phyloP scores from a whole-genome alignment of 1,140 invertebrate genomes.

The Brachionus calyciflorus region DNA sequence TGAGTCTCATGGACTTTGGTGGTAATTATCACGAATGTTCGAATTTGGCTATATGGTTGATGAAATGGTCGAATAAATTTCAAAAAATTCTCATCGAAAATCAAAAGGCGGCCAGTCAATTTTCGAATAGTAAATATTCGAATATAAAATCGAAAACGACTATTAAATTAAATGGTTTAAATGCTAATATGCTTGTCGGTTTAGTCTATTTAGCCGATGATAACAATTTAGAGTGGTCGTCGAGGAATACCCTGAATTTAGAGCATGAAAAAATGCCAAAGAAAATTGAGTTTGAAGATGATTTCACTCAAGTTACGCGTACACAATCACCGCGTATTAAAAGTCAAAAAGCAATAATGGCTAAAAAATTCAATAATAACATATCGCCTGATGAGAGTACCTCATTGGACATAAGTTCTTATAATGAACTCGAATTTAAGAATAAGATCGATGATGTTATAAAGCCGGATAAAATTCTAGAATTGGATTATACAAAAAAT shows the following conservation, averaged over 20 bases:
- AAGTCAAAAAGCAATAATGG: not conserved
- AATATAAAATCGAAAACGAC: not conserved
- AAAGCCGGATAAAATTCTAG: not conserved
- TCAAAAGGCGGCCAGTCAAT: not conserved
- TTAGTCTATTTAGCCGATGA: conserved; percentile 15
- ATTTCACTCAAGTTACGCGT: conserved; percentile 12
- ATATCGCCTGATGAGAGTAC: not conserved
- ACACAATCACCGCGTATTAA: not conserved
- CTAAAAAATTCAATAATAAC: conserved; percentile 24
- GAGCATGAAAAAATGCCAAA: not conserved
- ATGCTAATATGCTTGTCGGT: conserved; percentile 32
- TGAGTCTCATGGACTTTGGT: not conserved
- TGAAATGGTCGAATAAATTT: conserved; percentile 16
- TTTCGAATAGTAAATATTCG: not conserved
- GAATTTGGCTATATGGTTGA: conserved; percentile 35
- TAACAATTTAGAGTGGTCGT: not conserved
- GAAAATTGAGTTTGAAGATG: not conserved
- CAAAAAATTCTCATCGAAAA: conserved; percentile 34
- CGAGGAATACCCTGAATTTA: not conserved
- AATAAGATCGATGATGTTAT: not conserved
- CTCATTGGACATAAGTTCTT: not conserved
- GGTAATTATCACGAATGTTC: not conserved
- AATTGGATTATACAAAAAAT: not conserved
- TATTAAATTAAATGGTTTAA: not conserved
- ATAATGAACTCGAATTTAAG: not conserved